Evolutionary conservation across 2,113 vertebrate genomes (phyloP), one percentile per base, ranked within the genome.

Genomic region (Otolemur garnettii): DNA sequence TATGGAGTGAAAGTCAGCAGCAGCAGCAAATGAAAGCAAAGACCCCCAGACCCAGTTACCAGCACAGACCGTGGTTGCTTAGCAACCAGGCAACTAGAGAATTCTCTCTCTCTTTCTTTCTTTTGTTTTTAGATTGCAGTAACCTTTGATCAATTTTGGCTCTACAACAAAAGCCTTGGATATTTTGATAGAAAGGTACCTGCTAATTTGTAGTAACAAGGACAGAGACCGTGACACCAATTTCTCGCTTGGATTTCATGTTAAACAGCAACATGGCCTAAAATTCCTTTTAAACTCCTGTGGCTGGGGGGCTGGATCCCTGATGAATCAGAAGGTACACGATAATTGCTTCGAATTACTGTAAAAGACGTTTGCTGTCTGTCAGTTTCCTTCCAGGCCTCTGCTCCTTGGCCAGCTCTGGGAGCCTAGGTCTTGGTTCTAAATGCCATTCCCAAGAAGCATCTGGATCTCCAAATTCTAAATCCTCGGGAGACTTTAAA

Each of bases 61-160:
- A 97, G 98, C 96, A 96, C 97, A 96, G 96, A 93, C 96, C 96
- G 86, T 87, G 97, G 98, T 98, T 98, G 98, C 98, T 97, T 98
- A 98, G 98, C 98, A 98, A 99, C 98, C 96, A 97, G 95, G 97
- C 98, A 98, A 98, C 98, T 97, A 97, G 98, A 97, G 98, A 98
- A 98, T 98, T 97, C 96, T 97, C 91, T 94, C 96, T 96, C 88
- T 87, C n/a, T 94, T 91, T 97, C 92, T 97, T 97, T 96, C 98
- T 97, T 96, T 98, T 98, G 97, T 98, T 98, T 97, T 98, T 98
- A 98, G 98, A 98, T 98, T 98, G 98, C 96, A 97, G 98, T 98
- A 98, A 98, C 98, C 97, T 98, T 97, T 97, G 98, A 98, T 99
- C 98, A 98, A 98, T 99, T 98, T 98, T 97, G 97, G 92, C 96